Base-by-base conservation (phyloP, 2,113 vertebrate species). In the Cinclus mexicanus region DNA sequence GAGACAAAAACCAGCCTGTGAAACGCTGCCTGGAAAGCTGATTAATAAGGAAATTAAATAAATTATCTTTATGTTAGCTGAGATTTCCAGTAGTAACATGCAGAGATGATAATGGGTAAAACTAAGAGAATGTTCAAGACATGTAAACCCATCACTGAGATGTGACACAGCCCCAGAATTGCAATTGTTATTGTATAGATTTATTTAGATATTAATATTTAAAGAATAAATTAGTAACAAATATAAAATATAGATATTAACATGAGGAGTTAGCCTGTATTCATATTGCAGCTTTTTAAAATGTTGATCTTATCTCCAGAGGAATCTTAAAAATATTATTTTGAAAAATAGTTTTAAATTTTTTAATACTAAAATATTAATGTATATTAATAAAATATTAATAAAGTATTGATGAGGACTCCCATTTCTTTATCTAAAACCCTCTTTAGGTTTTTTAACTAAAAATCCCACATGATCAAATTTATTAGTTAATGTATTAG, bases 71-170 rank as follows among this genome's bases (percentile, higher is more conserved):
- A 3, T 39, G 56, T 11, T 56, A 61, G n/a, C n/a, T 61, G 70
- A 67, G 31, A 57, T 11, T 52, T 12, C 12, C 75, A 60, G 35
- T 11, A 50, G n/a, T 12, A 42, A 61, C n/a, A 25, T 0, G 0
- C 31, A 53, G 59, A 65, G 20, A 25, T 50, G 28, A 18, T 41
- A 57, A 79, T 4, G n/a, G 21, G 17, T 25, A 26, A 85, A 10
- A 9, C 9, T 13, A 20, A 57, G 23, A 14, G 21, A 22, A 20
- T 4, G 3, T 13, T 70, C 29, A 84, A 72, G 56, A 49, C 3
- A 3, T 14, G 9, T 4, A 57, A 71, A 33, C 24, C 28, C 17
- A 10, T 11, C 2, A 3, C 11, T 19, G 89, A 56, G 41, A 18
- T 44, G n/a, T 15, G 56, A 14, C 35, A 47, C 25, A 31, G 33